Base-by-base conservation (phyloP, 2,888 invertebrate genomes). In the Hirtodrosophila duncani region DNA sequence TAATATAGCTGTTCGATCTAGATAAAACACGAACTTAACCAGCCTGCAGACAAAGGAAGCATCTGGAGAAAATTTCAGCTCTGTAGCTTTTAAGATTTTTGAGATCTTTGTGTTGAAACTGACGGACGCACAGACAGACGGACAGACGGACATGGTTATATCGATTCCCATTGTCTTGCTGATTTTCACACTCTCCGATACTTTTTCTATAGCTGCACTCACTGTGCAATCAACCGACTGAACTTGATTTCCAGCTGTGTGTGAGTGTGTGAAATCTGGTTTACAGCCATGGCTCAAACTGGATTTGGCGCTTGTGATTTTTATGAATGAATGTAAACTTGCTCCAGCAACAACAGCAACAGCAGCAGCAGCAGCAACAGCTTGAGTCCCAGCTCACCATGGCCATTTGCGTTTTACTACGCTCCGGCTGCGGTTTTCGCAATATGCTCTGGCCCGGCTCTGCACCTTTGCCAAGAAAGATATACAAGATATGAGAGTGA, bases 291-390 rank as follows among this genome's bases (percentile, higher is more conserved):
- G 77, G 58, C 77, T 59, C 52, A 71, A 80, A 80, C 79, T 82
- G 82, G 81, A 80, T 80, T 80, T 79, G 56, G 72, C 61, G 69
- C 78, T 74, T 69, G 74, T 59, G 82, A 82, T 77, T 80, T 79
- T 80, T 81, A 82, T 80, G 79, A 80, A 80, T 80, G 79, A 82
- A 80, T 61, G 56, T n/a, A 58, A 65, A 77, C 52, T 62, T 63
- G 24, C 39, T 48, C n/a, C 39, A 24, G 14, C 42, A 48, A 11
- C 58, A 34, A 31, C 46, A 43, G 27, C 17, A 24, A 14, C 46
- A 60, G 26, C 37, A 45, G 6, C 34, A 24, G 41, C 34, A 44
- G n/a, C 26, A n/a, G 13, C 34, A 48, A 16, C 8, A 31, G 17
- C 9, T 13, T 36, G 20, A 10, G 37, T 62, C 27, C 63, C 53